A percentile compares a stretch with the other conserved stretches of the same genome.
Conservation (phyloP, 1,140 invertebrate genomes). For the Charaxes varanes region DNA sequence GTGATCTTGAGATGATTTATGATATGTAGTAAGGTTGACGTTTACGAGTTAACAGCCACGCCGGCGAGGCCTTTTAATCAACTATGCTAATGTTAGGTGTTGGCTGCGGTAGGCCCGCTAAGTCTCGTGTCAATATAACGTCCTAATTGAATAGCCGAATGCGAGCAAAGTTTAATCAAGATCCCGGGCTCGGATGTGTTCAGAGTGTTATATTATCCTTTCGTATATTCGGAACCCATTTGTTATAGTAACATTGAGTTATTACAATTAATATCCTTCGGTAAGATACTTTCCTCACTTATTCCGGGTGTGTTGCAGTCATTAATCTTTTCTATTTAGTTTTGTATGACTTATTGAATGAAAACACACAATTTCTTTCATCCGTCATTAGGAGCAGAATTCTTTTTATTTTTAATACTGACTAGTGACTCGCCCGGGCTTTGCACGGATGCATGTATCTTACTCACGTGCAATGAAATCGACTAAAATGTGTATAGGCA, state of each 20-base stretch:
- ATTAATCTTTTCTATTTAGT: conserved; percentile 17
- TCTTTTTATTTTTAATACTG: too few relatives aligned
- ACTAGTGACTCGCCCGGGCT: too few relatives aligned
- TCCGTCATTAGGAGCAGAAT: too few relatives aligned
- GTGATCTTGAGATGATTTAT: conserved; percentile 71
- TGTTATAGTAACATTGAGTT: conserved; percentile 21
- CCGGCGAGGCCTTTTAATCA: conserved; percentile 67
- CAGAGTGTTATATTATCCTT: conserved; percentile 25
- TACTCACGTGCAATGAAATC: too few relatives aligned
- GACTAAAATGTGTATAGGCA: too few relatives aligned
- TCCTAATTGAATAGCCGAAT: conserved; percentile 60
- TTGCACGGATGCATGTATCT: too few relatives aligned
- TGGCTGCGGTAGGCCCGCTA: conserved; percentile 36
- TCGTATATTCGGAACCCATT: conserved; percentile 21
- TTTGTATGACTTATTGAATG: too few relatives aligned
- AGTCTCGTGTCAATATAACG: conserved; percentile 57
- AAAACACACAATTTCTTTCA: too few relatives aligned
- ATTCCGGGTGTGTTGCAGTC: too few relatives aligned
- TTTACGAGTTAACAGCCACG: conserved; percentile 64
- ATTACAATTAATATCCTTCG: too few relatives aligned
- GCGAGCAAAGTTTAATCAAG: conserved; percentile 55
- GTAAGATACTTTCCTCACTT: too few relatives aligned
- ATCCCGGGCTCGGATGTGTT: conserved; percentile 27
- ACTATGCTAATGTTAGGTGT: conserved; percentile 67
- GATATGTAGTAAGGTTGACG: conserved; percentile 64